Evolutionary conservation across 37 sponge, comb jelly and placozoan species (phyloP).

Genomic region (Aphrocallistes beatrix): DNA sequence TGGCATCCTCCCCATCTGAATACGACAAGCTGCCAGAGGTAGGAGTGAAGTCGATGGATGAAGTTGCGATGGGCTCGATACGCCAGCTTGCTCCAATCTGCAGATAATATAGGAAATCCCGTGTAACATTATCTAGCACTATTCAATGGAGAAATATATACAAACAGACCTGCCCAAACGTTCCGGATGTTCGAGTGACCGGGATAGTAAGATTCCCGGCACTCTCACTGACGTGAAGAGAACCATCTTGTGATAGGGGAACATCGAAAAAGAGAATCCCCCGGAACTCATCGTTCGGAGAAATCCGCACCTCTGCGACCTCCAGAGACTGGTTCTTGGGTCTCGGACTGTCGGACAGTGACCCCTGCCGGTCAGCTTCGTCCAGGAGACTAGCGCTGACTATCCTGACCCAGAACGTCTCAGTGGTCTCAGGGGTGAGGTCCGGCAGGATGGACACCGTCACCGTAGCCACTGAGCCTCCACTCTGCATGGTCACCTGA

Average conservation of each 20-base stretch:
- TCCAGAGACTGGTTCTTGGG: neutral
- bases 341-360: conserved; percentile 31
- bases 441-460: conserved; percentile 35
- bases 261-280: conserved; percentile 43
- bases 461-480: neutral
- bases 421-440: conserved; percentile 38
- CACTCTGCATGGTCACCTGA: neutral
- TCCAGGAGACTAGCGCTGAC: conserved; percentile 39
- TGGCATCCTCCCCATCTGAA: neutral
- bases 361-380: conserved; percentile 30
- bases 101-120: neutral
- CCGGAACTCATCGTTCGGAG: conserved; percentile 47
- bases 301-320: conserved; percentile 27
- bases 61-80: neutral
- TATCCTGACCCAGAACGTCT: conserved; percentile 54
- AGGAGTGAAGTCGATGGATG: neutral
- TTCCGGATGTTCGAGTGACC: neutral
- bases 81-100: conserved; percentile 1
- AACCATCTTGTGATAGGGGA: neutral
- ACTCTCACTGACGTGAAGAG: neutral
- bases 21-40: neutral
- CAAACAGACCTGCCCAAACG: neutral
- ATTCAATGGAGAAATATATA: neutral
- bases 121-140: neutral
- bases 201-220: neutral